Evolutionary conservation across 53 echinoderm and acorn worm species (phyloP), one percentile per base, ranked within the genome.

Genomic region (Hippasteria phrygiana): DNA sequence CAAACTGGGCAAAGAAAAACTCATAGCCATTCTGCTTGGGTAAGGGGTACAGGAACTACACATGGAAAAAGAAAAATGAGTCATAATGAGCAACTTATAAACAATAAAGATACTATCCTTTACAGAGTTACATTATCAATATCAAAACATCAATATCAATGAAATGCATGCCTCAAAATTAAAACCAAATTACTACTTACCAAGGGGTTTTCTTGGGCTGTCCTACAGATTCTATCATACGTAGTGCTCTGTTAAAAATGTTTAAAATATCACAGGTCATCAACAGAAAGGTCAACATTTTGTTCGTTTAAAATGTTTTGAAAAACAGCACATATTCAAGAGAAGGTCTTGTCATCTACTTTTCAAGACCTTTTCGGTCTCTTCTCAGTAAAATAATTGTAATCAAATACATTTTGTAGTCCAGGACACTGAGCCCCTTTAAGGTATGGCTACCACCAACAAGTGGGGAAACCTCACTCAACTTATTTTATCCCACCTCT

Each of bases 1-100:
- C 93, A 90, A 97, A 97, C 83, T 97, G 97, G 12, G 87, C 95
- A 74, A 97, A 90, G 89, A 90, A 92, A 87, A 97, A 95, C 75
- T 97, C 97, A 80, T 90, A 97, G 9, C 97, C 97, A 27, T 87
- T 67, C 22, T 88, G 43, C 87, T 74, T 90, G 16, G 97, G 97
- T 18, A 97, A 51, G 0, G 95, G 95, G 59, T 97, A 97, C 87
- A 97, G 53, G 80, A 97, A 97, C 96, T 96, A 77, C 29, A 66
- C 0, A 38, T 0, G 43, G 6, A 65, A 63, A 43, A 83, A 70
- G 28, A 66, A 47, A 65, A 14, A 48, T 47, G 62, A 59, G 20
- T 2, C 38, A 78, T 33, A 27, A 28, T 43, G 31, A 43, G 0
- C 12, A 12, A 53, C 29, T 36, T 71, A 5, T 41, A 3, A 59